A percentile compares a stretch with the other conserved stretches of the same genome.
Evolutionary conservation across 2,888 invertebrate genomes (phyloP).

Genomic region (Drosophila planitibia): DNA sequence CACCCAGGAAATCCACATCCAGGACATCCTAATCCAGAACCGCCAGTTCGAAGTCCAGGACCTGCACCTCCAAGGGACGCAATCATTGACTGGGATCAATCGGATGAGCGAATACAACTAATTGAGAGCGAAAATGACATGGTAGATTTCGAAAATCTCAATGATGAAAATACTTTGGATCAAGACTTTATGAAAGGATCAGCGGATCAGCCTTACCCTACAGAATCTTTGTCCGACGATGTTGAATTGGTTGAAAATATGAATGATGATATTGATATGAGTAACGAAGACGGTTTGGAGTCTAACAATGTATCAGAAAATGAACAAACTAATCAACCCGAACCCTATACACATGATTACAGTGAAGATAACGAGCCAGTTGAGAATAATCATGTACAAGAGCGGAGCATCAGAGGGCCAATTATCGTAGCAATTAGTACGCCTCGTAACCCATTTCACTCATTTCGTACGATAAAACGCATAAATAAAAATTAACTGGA

Average conservation of each 20-base stretch:
- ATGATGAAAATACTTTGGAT: conserved; percentile 24
- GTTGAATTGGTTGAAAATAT: conserved; percentile 20
- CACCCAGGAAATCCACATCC: neutral
- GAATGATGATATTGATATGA: conserved; percentile 20
- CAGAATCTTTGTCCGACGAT: conserved; percentile 18
- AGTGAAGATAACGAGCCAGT: conserved; percentile 13
- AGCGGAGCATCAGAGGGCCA: conserved; percentile 37
- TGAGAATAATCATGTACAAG: conserved; percentile 32
- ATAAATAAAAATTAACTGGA: conserved; percentile 10
- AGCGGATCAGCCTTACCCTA: neutral
- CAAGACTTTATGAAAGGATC: conserved; percentile 20
- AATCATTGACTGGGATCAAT: conserved; percentile 1
- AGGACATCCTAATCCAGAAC: neutral
- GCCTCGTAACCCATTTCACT: conserved; percentile 45
- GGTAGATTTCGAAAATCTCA: conserved; percentile 2
- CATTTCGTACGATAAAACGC: conserved; percentile 28
- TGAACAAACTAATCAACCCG: conserved; percentile 27
- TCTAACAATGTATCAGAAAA: neutral
- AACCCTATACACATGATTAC: neutral
- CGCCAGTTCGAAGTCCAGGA: neutral
- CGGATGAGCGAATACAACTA: neutral
- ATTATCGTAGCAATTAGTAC: conserved; percentile 45
- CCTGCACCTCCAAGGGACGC: neutral
- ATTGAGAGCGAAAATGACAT: conserved; percentile 1
- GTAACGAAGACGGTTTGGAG: conserved; percentile 32